Conservation (phyloP, 1,140 invertebrate genomes). For the Eubasilissa regina region DNA sequence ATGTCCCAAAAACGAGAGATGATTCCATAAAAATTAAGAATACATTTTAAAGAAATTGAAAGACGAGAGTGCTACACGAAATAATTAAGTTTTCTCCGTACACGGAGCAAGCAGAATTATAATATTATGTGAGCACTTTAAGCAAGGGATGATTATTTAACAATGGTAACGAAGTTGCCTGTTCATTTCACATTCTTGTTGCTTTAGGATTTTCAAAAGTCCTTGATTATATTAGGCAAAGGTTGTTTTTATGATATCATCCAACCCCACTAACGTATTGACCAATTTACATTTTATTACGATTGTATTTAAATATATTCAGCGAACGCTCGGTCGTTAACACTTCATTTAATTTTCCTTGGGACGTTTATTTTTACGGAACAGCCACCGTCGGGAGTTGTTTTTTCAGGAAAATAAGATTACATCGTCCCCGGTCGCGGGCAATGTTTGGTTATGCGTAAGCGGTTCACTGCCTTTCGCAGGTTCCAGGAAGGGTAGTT, state of each 20-base stretch:
- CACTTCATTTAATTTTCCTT: constrained; percentile 33
- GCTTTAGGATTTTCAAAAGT: too few relatives aligned
- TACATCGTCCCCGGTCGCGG: constrained; percentile 7
- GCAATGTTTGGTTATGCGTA: constrained; percentile 20
- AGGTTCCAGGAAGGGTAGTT: background rate
- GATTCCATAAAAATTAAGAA: too few relatives aligned
- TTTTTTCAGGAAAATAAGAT: constrained; percentile 25
- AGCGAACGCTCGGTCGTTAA: constrained; percentile 17
- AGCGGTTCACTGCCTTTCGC: constrained; percentile 8
- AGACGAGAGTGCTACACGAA: too few relatives aligned
- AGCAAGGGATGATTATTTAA: too few relatives aligned
- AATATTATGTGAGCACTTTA: too few relatives aligned
- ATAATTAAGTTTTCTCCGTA: too few relatives aligned
- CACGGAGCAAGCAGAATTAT: too few relatives aligned
- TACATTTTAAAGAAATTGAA: too few relatives aligned
- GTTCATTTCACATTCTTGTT: too few relatives aligned
- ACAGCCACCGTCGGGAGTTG: background rate
- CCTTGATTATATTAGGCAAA: too few relatives aligned
- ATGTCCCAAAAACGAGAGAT: too few relatives aligned
- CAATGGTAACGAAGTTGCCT: too few relatives aligned
- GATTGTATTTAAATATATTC: constrained; percentile 35
- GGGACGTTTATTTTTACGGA: constrained; percentile 36
- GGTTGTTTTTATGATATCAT: background rate
- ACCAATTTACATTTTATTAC: constrained; percentile 32
- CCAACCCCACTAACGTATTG: background rate